These are phyloP conservation scores for Sesamia nonagrioides DNA, from an alignment of 1,140 invertebrate species.

Conservation along the genomic window DNA sequence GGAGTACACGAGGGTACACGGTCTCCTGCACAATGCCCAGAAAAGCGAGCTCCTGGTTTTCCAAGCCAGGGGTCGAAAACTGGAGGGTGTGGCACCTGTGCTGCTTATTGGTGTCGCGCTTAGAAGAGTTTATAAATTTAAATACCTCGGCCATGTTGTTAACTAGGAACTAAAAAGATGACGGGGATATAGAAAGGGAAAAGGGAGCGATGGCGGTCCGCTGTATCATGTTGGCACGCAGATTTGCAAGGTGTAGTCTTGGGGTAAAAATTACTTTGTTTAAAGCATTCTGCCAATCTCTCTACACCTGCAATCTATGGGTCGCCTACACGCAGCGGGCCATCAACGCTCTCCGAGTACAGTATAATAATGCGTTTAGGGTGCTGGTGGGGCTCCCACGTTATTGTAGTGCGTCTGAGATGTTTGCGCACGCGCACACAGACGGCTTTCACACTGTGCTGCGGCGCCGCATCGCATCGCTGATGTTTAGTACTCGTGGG, in stretches of 20 bases:
- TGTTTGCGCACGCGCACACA: not conserved
- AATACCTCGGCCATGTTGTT: not conserved
- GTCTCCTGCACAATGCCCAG: not conserved
- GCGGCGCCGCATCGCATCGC: not conserved
- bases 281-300: constrained; percentile 4
- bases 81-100: not conserved
- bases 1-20: not conserved
- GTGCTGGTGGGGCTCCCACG: not conserved
- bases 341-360: not conserved
- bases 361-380: constrained; percentile 12
- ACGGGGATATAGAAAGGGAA: not conserved
- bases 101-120: not conserved
- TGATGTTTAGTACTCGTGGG: not conserved
- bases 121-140: not conserved
- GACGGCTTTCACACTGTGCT: not conserved
- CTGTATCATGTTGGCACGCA: not conserved
- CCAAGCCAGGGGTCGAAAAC: not conserved
- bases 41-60: not conserved
- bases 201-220: not conserved
- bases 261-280: not conserved
- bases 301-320: constrained; percentile 14
- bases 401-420: not conserved
- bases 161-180: not conserved
- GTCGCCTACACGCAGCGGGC: not conserved
- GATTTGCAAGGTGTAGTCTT: not conserved